Percentiles rank a stretch among this genome's conserved stretches.
phyloP scores from a whole-genome alignment of 2,888 invertebrate species.

The Sarcophaga rosellei region DNA sequence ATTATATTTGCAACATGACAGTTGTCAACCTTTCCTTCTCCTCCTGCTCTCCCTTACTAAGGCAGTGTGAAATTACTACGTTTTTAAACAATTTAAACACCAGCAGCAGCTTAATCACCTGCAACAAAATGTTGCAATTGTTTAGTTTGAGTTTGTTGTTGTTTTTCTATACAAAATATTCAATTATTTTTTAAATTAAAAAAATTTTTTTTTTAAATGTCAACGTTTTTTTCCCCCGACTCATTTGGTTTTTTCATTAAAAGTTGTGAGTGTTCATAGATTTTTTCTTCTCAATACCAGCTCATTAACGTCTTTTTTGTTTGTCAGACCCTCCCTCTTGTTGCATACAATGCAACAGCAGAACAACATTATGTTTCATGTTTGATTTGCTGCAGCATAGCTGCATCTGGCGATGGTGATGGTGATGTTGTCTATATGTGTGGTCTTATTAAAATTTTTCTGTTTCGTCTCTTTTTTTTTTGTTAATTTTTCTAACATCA shows the following conservation, averaged over 20 bases:
- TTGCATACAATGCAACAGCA: not conserved
- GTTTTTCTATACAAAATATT: not conserved
- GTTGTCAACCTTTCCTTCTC: conserved; percentile 47
- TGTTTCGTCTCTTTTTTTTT: conserved; percentile 27
- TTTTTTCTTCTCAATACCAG: not conserved
- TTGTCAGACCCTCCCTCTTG: conserved; percentile 32
- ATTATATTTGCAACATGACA: conserved; percentile 57
- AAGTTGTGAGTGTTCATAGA: not conserved
- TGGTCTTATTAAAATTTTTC: conserved; percentile 48
- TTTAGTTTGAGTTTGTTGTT: not conserved
- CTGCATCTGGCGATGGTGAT: not conserved
- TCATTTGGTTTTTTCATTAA: conserved; percentile 25
- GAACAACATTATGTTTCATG: conserved; percentile 18
- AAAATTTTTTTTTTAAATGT: conserved; percentile 32
- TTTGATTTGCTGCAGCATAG: conserved; percentile 18
- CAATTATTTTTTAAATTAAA: conserved; percentile 14
- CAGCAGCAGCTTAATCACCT: conserved; percentile 47
- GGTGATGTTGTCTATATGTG: conserved; percentile 7
- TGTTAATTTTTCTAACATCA: conserved; percentile 30
- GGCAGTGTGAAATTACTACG: conserved; percentile 45
- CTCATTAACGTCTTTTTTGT: conserved; percentile 44
- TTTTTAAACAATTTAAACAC: conserved; percentile 32
- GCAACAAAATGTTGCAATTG: conserved; percentile 24
- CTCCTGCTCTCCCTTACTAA: conserved; percentile 6
- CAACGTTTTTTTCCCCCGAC: conserved; percentile 43